Evolutionary conservation across 2,888 invertebrate genomes (phyloP).

Genomic region (Tetramorium bicarinatum): DNA sequence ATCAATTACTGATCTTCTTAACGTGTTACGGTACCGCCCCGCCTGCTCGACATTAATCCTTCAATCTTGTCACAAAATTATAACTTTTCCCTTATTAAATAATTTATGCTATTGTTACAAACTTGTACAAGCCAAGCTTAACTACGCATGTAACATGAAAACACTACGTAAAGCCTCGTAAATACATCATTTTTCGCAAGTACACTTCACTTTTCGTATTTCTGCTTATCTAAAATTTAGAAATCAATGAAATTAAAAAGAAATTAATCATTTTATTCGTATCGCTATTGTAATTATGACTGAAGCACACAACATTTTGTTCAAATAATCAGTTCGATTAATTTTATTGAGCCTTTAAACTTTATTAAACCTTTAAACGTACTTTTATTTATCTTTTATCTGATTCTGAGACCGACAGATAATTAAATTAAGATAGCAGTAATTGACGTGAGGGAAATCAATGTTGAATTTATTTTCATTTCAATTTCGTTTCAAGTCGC

Average conservation of each 20-base stretch:
- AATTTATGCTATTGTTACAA: slow-evolving; percentile 8
- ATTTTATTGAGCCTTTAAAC: background rate
- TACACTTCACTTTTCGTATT: background rate
- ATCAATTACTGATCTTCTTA: slow-evolving; percentile 38
- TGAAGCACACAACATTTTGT: background rate
- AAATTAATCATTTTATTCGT: background rate
- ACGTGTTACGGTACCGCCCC: background rate
- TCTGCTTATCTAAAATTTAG: background rate
- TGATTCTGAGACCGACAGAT: background rate
- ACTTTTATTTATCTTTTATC: background rate
- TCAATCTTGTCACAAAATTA: slow-evolving; percentile 29
- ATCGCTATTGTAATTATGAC: background rate
- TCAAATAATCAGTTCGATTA: background rate
- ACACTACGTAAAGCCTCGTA: background rate
- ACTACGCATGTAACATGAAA: background rate
- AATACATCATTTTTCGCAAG: slow-evolving; percentile 2
- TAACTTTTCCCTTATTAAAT: slow-evolving; percentile 29
- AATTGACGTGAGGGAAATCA: background rate
- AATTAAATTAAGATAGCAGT: background rate
- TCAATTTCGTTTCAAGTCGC: background rate
- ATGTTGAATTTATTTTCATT: background rate
- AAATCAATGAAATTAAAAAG: background rate
- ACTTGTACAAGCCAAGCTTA: background rate
- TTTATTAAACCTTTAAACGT: background rate
- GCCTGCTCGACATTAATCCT: background rate